Percentiles rank a stretch among this genome's conserved stretches.
phyloP scores from a whole-genome alignment of 2,888 invertebrate genomes.

The Agonopterix alstromeriana region DNA sequence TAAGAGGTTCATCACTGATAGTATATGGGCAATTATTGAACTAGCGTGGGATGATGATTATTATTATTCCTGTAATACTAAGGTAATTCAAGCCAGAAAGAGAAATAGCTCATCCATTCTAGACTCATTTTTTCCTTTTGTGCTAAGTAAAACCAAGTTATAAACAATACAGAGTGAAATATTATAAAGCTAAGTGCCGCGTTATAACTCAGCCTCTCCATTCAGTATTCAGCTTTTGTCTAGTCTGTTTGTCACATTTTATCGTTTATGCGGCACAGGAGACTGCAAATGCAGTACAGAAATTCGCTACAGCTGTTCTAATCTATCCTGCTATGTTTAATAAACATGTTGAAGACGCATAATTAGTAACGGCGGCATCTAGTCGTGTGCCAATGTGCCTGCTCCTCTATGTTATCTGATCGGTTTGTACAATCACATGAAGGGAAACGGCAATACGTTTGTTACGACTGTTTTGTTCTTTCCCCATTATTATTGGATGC shows the following conservation, averaged over 20 bases:
- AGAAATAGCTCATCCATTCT: too few species aligned
- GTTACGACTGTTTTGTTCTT: too few species aligned
- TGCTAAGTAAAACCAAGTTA: too few species aligned
- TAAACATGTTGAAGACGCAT: constrained; percentile 13
- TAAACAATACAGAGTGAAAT: too few species aligned
- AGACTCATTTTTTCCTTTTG: too few species aligned
- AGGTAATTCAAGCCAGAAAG: too few species aligned
- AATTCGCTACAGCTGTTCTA: constrained; percentile 21
- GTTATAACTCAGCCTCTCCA: not conserved
- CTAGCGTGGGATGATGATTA: too few species aligned
- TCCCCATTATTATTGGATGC: not conserved
- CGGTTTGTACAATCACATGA: constrained; percentile 5
- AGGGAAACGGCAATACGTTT: too few species aligned
- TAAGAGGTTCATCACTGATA: too few species aligned
- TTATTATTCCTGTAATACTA: too few species aligned
- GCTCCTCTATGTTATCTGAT: constrained; percentile 15
- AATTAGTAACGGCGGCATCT: constrained; percentile 20
- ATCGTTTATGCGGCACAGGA: constrained; percentile 6
- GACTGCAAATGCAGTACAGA: constrained; percentile 13
- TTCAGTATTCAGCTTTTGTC: not conserved
- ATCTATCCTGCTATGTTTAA: constrained; percentile 18
- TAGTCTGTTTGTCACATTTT: constrained; percentile 5
- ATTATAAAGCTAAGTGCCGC: not conserved
- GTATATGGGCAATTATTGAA: too few species aligned
- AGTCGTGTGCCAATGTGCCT: constrained; percentile 4